Evolutionary conservation across 2,113 vertebrate genomes (phyloP), one percentile per base, ranked within the genome.

Genomic region (Ammodytes dubius): DNA sequence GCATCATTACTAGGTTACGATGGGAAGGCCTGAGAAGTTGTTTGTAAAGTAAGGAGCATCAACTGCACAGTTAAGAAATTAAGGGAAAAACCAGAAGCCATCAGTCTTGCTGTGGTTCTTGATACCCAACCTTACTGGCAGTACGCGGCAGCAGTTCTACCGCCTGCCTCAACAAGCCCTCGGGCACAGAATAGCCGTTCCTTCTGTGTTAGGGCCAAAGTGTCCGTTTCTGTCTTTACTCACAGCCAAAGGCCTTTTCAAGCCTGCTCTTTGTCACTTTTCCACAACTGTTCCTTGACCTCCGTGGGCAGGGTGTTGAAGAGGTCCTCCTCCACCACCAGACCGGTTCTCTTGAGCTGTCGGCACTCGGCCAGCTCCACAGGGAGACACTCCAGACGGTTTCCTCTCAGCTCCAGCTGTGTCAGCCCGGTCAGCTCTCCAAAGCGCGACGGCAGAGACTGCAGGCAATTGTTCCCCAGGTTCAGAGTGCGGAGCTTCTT

Each of bases 321-420:
- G 27, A 99, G 93, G 89, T 97, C 97, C 87, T 99, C 98, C 87
- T 99, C 98, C 35, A 99, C 98, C 63, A 99, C 96, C 0, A 99
- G 95, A n/a, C 97, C 96, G 0, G 96, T 97, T 87, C 96, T 96
- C 89, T 97, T 99, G 4, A 99, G 96, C 88, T 97, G 95, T 0
- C 96, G 94, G 83, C 98, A 99, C 61, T 99, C 98, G 1, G 97
- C 97, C 70, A 99, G 96, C 95, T 99, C 98, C 84, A 99, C 98
- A 0, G 98, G 98, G 74, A 99, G 95, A 87, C 97, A 96, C 92
- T 99, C 98, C 86, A 99, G 88, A 59, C 97, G 95, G 94, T 99
- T 99, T 57, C 98, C 98, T 19, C 98, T 94, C 40, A 99, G 96
- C 94, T 99, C 98, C 0, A 99, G 96, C 94, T 99, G 98, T 0